phyloP scores from a whole-genome alignment of 2,888 invertebrate genomes.

The Sinhomidia bicolor region DNA sequence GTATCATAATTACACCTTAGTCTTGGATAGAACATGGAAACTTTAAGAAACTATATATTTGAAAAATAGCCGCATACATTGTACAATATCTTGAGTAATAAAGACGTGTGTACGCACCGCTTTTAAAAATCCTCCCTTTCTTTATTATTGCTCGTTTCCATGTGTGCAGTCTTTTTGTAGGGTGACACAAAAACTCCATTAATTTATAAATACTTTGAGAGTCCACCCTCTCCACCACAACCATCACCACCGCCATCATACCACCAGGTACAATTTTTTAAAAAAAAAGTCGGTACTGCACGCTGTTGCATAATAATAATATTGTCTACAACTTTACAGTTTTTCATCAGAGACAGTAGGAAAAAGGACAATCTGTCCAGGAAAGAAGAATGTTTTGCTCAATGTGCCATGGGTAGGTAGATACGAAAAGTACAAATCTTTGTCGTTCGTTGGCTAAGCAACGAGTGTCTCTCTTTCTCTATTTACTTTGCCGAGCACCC shows the following conservation, averaged over 20 bases:
- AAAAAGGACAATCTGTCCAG: constrained; percentile 32
- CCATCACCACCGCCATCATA: too few relatives aligned
- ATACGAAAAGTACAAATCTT: too few relatives aligned
- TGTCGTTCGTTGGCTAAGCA: background rate
- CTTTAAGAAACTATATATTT: background rate
- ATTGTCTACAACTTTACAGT: background rate
- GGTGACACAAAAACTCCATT: constrained; percentile 73
- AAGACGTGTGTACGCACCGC: constrained; percentile 27
- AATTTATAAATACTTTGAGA: constrained; percentile 68
- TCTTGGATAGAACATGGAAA: too few relatives aligned
- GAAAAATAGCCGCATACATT: background rate
- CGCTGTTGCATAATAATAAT: constrained; percentile 34
- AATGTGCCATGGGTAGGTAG: too few relatives aligned
- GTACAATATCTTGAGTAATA: background rate
- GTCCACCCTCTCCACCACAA: constrained; percentile 66
- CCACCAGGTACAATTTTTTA: constrained; percentile 18
- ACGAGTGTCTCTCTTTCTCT: background rate
- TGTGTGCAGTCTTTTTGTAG: constrained; percentile 58
- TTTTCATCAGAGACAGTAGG: background rate
- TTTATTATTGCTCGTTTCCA: constrained; percentile 9
- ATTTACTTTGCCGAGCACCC: constrained; percentile 42
- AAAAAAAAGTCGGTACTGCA: constrained; percentile 57
- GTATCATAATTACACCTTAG: too few relatives aligned
- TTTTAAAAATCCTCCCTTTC: constrained; percentile 26
- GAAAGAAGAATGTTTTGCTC: too few relatives aligned